Evolutionary conservation across 2,888 invertebrate species (phyloP), one percentile per base, ranked within the genome.

Genomic region (Diaprepes abbreviatus): DNA sequence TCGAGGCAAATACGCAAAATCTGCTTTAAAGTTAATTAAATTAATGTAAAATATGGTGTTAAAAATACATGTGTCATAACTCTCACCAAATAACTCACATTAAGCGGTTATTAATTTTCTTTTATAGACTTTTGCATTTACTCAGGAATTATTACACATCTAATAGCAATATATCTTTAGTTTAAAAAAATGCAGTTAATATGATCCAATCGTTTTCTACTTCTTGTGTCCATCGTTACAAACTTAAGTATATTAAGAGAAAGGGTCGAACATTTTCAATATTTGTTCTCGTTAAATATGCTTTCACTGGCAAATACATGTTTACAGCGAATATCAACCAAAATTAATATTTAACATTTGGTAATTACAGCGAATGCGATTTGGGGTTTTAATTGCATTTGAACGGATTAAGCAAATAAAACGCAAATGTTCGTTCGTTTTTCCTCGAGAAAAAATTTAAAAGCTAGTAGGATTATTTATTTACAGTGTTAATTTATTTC

Each of bases 261-360:
- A 19, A 16, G 14, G 28, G 28, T 50, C 9, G 9, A 31, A 28
- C 28, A 50, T 24, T 50, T 50, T 50, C 48, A 3, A 38, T 38
- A 38, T 38, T 38, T 38, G 28, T 5, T 50, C 19, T 12, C 2
- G 2, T 21, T 48, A 38, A 48, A 24, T 50, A 28, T 14, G 48
- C 16, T 14, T 28, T 28, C 28, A 9, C 9, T 5, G 28, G 28
- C 16, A n/a, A 12, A 45, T 19, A 24, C 21, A 28, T 6, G 24
- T 12, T 50, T 28, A 14, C 14, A 14, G 28, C 48, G 16, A 50
- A 31, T 28, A 31, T 14, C 16, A 50, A 16, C 48, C 48, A 10
- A 50, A 50, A 31, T 45, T 45, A 28, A 50, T 28, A 28, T 50
- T 50, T 31, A 50, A 50, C 48, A 28, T 50, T 50, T 28, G 16